Evolutionary conservation across 1,140 invertebrate species (phyloP).

Genomic region (Leptoteleia sp.): DNA sequence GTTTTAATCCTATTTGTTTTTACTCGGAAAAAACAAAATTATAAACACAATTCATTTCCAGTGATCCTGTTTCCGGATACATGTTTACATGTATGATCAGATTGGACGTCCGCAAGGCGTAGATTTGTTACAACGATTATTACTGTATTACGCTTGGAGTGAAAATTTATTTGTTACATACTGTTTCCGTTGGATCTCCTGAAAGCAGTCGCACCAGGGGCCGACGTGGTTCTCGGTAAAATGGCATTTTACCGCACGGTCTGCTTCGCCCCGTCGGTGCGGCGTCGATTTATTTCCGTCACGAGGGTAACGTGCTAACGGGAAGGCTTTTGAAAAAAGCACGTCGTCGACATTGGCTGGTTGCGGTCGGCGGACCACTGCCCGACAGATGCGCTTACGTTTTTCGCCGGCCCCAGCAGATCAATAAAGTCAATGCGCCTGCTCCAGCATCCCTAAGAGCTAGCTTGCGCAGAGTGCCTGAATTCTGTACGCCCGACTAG

Average conservation of each 20-base stretch:
- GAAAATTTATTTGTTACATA: constrained; percentile 11
- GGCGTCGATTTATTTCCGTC: constrained; percentile 36
- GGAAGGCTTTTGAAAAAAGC: constrained; percentile 38
- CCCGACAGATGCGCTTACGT: constrained; percentile 68
- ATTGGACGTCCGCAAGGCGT: too few species aligned
- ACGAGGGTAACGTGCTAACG: constrained; percentile 59
- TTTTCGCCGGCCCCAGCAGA: constrained; percentile 67
- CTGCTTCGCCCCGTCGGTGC: constrained; percentile 12
- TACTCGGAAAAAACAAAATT: too few species aligned
- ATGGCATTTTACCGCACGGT: constrained; percentile 40
- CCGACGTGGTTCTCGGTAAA: constrained; percentile 9
- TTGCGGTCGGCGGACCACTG: constrained; percentile 77
- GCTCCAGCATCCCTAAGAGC: constrained; percentile 63
- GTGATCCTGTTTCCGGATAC: too few species aligned
- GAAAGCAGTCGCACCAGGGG: constrained; percentile 23
- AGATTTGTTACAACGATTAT: too few species aligned
- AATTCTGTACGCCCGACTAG: constrained; percentile 15
- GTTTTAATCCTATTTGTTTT: too few species aligned
- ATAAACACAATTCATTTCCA: too few species aligned
- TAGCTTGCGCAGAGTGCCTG: constrained; percentile 51
- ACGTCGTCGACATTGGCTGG: constrained; percentile 68
- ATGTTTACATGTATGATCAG: too few species aligned
- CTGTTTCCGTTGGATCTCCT: constrained; percentile 3
- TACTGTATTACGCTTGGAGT: neutral
- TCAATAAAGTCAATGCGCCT: constrained; percentile 77